phyloP scores from a whole-genome alignment of 2,888 invertebrate genomes.

The Aethes cnicana region DNA sequence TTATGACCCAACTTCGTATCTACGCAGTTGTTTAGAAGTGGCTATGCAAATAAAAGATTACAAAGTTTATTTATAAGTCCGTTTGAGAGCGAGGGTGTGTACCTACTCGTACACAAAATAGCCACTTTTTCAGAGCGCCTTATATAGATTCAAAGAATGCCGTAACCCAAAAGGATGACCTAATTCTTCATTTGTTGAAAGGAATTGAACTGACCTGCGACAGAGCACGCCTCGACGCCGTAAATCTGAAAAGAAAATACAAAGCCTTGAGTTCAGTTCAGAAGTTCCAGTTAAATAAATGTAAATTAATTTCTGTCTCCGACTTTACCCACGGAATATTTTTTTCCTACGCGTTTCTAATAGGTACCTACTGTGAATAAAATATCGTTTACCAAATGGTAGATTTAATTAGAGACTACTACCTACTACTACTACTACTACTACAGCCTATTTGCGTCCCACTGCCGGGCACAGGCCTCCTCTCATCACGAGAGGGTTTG shows the following conservation, averaged over 20 bases:
- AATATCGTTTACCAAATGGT: too few species aligned
- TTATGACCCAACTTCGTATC: neutral
- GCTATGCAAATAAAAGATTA: constrained; percentile 17
- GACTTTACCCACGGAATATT: too few species aligned
- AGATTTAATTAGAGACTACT: too few species aligned
- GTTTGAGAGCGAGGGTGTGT: neutral
- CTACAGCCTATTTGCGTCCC: too few species aligned
- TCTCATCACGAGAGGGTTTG: too few species aligned
- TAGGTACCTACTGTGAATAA: too few species aligned
- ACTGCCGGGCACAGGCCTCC: too few species aligned
- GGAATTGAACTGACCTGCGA: constrained; percentile 29
- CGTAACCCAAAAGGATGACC: constrained; percentile 13
- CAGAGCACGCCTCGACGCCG: constrained; percentile 5
- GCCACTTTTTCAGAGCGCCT: constrained; percentile 14
- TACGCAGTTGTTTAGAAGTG: neutral
- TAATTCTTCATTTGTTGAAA: constrained; percentile 24
- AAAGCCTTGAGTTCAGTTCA: constrained; percentile 2
- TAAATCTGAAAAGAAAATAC: constrained; percentile 30
- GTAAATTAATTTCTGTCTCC: neutral
- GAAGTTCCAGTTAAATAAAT: neutral
- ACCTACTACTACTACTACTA: too few species aligned
- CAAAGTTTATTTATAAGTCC: constrained; percentile 21
- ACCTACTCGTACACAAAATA: constrained; percentile 9
- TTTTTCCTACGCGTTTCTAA: too few species aligned
- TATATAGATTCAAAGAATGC: constrained; percentile 22